phyloP scores from a whole-genome alignment of 92 coral and sea anemone species.

The Epizoanthus illoricatus region DNA sequence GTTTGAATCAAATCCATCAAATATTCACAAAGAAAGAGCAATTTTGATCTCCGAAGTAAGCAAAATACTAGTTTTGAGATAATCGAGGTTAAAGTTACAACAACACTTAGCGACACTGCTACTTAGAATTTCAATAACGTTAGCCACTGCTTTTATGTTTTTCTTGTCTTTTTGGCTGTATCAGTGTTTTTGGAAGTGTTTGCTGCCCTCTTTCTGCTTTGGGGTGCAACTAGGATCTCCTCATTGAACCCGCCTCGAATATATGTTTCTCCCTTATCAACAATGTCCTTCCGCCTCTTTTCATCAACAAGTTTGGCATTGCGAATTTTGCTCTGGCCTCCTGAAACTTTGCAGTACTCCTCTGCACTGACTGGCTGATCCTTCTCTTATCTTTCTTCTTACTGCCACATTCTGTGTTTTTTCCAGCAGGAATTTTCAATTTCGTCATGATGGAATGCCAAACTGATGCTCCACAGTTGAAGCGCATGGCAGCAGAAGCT shows the following conservation, averaged over 20 bases:
- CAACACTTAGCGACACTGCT: neutral
- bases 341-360: slow-evolving; percentile 6
- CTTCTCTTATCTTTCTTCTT: slow-evolving; percentile 16
- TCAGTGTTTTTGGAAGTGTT: neutral
- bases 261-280: slow-evolving; percentile 20
- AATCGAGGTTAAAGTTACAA: slow-evolving; percentile 13
- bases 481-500: slow-evolving; percentile 12
- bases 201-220: neutral
- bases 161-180: slow-evolving; percentile 6
- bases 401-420: slow-evolving; percentile 20
- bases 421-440: slow-evolving; percentile 28
- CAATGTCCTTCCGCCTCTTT: neutral
- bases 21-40: neutral
- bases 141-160: neutral
- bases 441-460: slow-evolving; percentile 31
- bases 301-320: slow-evolving; percentile 10
- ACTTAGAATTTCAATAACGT: neutral
- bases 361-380: slow-evolving; percentile 20
- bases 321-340: slow-evolving; percentile 20
- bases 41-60: neutral
- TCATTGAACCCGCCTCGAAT: slow-evolving; percentile 36
- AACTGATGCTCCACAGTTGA: slow-evolving; percentile 30
- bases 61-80: slow-evolving; percentile 1
- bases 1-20: neutral
- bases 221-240: slow-evolving; percentile 22